Evolutionary conservation across 1,140 invertebrate species (phyloP).

Genomic region (Nautilus pompilius): DNA sequence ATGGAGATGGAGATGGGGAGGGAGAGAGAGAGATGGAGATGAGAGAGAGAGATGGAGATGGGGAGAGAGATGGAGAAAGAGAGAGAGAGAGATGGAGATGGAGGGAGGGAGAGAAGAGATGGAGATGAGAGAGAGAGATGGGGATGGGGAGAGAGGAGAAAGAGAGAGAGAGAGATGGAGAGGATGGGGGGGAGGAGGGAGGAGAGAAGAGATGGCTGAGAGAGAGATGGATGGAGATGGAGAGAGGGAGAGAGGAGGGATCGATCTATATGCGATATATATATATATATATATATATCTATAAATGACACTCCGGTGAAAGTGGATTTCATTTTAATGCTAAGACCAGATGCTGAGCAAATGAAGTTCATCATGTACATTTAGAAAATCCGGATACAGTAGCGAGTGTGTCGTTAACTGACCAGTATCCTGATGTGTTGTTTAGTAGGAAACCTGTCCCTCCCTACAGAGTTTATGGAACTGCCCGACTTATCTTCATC

Average conservation of each 20-base stretch:
- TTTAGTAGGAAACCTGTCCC: too few relatives aligned
- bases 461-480: too few relatives aligned
- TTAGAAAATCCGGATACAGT: too few relatives aligned
- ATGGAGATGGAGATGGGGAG: neutral
- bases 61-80: neutral
- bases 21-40: neutral
- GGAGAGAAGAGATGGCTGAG: neutral
- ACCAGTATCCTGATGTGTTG: too few relatives aligned
- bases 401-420: too few relatives aligned
- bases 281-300: conserved; percentile 2
- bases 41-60: neutral
- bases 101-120: neutral
- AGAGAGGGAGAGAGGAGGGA: neutral
- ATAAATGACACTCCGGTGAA: too few relatives aligned
- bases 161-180: neutral
- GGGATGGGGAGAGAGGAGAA: neutral
- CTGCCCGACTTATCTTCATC: too few relatives aligned
- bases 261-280: neutral
- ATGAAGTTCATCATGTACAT: too few relatives aligned
- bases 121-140: neutral
- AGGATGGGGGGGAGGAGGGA: neutral
- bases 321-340: too few relatives aligned
- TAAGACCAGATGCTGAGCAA: too few relatives aligned
- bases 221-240: neutral
- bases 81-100: neutral